phyloP scores from a whole-genome alignment of 2,113 vertebrate species.

The Cariama cristata region DNA sequence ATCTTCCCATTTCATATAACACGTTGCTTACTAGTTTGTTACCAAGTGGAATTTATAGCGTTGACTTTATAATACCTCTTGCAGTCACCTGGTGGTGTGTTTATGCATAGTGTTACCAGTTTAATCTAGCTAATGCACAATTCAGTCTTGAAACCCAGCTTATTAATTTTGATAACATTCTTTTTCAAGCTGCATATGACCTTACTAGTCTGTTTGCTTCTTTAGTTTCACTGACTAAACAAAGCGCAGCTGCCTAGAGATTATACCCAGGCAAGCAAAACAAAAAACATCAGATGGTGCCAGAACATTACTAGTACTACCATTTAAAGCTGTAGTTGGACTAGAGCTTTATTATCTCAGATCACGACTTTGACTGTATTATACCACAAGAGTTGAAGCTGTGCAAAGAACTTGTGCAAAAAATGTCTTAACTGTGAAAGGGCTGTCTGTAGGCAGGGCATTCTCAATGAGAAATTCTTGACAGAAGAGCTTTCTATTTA shows the following conservation, averaged over 20 bases:
- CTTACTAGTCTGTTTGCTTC: constrained; percentile 17
- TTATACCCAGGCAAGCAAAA: constrained; percentile 53
- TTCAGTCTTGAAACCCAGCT: neutral
- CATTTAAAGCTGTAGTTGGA: constrained; percentile 42
- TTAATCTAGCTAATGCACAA: neutral
- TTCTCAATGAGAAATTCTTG: neutral
- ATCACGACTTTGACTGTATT: neutral
- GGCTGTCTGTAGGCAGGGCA: neutral
- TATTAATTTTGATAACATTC: neutral
- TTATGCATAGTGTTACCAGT: neutral
- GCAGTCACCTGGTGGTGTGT: neutral
- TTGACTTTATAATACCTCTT: neutral
- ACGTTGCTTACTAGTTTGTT: neutral
- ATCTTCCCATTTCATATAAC: neutral
- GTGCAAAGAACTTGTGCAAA: neutral
- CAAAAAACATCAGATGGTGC: constrained; percentile 60
- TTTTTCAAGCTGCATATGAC: neutral
- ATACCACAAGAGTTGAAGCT: neutral
- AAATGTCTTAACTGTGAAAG: neutral
- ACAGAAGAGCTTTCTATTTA: neutral
- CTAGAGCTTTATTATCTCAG: neutral
- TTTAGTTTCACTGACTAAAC: constrained; percentile 49
- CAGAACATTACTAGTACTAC: constrained; percentile 51
- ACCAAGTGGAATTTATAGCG: neutral
- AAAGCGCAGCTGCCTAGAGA: neutral